Percentiles rank a stretch among this genome's conserved stretches.
Evolutionary conservation across 2,113 vertebrate species (phyloP).

Genomic region (Bungarus multicinctus): DNA sequence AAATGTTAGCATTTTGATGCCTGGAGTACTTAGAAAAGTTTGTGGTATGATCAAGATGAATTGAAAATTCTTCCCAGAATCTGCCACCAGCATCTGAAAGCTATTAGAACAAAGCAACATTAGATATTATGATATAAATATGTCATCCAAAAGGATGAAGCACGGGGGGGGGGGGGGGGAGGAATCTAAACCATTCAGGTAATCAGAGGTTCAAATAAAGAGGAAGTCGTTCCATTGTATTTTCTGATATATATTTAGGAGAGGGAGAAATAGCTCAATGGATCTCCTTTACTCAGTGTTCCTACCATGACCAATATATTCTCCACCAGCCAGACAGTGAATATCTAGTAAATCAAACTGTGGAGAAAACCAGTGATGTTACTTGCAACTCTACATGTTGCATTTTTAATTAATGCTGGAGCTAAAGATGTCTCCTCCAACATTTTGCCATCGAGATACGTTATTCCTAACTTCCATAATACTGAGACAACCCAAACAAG

Average conservation of each 20-base stretch:
- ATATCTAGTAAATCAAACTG: not conserved
- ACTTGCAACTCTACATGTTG: not conserved
- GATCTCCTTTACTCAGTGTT: not conserved
- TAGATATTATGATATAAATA: not conserved
- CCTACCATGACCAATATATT: not conserved
- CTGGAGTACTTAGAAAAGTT: not conserved
- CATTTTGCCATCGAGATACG: not conserved
- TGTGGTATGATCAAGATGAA: not conserved
- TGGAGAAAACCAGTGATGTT: not conserved
- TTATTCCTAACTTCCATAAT: not conserved
- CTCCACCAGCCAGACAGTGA: not conserved
- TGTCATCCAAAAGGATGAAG: not conserved
- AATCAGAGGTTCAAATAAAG: not conserved
- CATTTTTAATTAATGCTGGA: not conserved
- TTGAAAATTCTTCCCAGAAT: constrained; percentile 68
- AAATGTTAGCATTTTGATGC: not conserved
- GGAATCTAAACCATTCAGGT: not conserved
- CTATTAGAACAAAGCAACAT: constrained; percentile 50
- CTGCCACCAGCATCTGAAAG: constrained; percentile 69
- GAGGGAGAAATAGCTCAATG: not conserved
- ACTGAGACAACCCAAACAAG: not conserved
- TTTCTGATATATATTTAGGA: not conserved
- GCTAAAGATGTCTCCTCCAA: not conserved
- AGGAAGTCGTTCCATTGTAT: not conserved
- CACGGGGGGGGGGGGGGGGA: accelerated